Evolutionary conservation across 2,888 invertebrate species (phyloP).

Genomic region (Elysia crispata): DNA sequence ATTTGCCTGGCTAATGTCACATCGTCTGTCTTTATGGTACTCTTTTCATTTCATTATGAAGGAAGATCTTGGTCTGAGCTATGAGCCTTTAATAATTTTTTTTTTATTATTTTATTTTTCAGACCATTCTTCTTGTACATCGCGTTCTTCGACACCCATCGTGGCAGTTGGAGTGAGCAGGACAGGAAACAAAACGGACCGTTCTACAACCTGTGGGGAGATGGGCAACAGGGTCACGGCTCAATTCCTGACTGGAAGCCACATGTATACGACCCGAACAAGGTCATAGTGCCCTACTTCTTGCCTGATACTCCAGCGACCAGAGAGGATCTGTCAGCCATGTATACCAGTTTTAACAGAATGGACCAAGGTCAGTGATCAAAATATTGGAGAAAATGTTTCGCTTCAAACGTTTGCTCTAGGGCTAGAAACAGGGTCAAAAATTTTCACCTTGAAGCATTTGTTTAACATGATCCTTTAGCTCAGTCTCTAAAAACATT

Average conservation of each 20-base stretch:
- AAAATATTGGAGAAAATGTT: no score
- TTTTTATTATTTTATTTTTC: not conserved
- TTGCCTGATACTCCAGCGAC: conserved; percentile 88
- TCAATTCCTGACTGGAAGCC: conserved; percentile 92
- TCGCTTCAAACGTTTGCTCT: no score
- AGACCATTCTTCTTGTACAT: conserved; percentile 50
- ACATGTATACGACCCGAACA: conserved; percentile 89
- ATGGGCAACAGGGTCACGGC: conserved; percentile 82
- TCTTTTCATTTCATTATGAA: no score
- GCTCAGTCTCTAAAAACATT: no score
- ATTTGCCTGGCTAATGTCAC: no score
- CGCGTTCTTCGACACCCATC: conserved; percentile 44
- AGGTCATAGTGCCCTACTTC: conserved; percentile 88
- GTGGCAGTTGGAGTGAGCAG: not conserved
- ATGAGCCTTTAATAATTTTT: no score
- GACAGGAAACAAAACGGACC: conserved; percentile 35
- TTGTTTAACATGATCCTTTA: no score
- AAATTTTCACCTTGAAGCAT: no score
- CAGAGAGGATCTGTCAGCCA: conserved; percentile 88
- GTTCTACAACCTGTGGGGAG: conserved; percentile 71
- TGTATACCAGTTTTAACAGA: conserved; percentile 92
- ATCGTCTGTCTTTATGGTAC: no score
- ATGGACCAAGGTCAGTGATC: conserved; percentile 90
- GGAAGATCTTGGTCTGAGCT: no score
- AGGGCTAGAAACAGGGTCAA: no score